phyloP scores from a whole-genome alignment of 2,113 vertebrate species.

The Oreochromis spilurus region DNA sequence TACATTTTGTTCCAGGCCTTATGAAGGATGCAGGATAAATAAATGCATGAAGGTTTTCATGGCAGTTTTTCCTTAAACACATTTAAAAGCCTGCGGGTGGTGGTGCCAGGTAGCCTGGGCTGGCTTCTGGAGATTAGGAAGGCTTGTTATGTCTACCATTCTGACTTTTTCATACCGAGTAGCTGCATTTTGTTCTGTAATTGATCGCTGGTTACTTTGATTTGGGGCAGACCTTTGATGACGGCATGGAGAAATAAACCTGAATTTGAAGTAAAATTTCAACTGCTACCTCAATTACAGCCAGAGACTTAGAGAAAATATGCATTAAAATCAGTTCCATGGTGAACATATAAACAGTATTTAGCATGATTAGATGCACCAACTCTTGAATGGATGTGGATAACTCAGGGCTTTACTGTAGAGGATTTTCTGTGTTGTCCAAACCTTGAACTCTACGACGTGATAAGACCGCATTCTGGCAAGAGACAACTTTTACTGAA shows the following conservation, averaged over 20 bases:
- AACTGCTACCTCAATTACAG: background rate
- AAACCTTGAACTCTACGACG: background rate
- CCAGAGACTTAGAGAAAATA: slow-evolving; percentile 14
- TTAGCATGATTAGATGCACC: slow-evolving; percentile 32
- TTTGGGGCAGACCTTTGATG: slow-evolving; percentile 3
- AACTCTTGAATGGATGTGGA: slow-evolving; percentile 8
- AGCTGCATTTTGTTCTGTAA: slow-evolving; percentile 11
- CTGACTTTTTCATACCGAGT: background rate
- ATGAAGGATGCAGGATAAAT: slow-evolving; percentile 44
- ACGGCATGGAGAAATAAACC: slow-evolving; percentile 7
- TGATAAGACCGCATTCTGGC: background rate
- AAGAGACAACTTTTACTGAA: background rate
- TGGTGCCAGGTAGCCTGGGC: slow-evolving; percentile 26
- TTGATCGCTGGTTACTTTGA: slow-evolving; percentile 31
- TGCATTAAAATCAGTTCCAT: slow-evolving; percentile 11
- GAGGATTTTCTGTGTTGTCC: background rate
- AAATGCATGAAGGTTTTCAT: slow-evolving; percentile 29
- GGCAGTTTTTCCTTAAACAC: slow-evolving; percentile 31
- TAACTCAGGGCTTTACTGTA: background rate
- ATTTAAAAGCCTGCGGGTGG: background rate
- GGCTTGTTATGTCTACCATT: slow-evolving; percentile 4
- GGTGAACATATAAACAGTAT: slow-evolving; percentile 30
- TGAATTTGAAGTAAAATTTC: background rate
- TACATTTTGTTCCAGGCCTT: slow-evolving; percentile 19
- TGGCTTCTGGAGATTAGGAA: slow-evolving; percentile 10